Evolutionary conservation across 1,140 invertebrate genomes (phyloP), one percentile per base, ranked within the genome.

Genomic region (Drosophila rufa): DNA sequence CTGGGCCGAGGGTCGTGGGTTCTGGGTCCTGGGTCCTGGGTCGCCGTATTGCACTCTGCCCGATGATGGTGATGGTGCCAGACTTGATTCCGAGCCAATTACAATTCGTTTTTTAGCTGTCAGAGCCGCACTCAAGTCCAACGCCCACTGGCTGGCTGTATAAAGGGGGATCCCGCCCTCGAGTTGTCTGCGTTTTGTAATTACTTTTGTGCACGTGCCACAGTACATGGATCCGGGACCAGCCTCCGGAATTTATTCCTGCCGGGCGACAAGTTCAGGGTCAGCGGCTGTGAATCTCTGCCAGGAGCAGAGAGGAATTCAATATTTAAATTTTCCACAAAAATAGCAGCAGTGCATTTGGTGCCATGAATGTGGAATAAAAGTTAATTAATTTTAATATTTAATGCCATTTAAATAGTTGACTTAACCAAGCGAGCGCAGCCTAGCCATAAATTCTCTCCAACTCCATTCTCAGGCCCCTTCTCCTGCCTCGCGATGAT

Each of bases 201-300:
- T 86, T 85, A 85, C 82, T 78, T 86, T 82, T 85, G 61, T 67
- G 69, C 78, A 81, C 78, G 82, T 85, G 82, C 78, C 82, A 17
- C 67, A 55, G 56, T 68, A 55, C 45, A 51, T 55, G 67, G 30
- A 56, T 36, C 22, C 38, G 61, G 66, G 57, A 53, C 14, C 45
- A 36, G 55, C 43, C 51, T 62, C 56, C 76, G 36, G 51, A 77
- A 69, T 78, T 70, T 69, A 56, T 77, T 77, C 50, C 43, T 43
- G 61, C 76, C 71, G 19, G 15, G 33, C 46, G 33, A 46, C 82
- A 85, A 82, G 75, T 74, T 86, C 82, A 85, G 78, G 82, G 82
- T 85, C 82, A 80, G 57, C 27, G 69, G 46, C 61, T 40, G 22
- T 51, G 53, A 55, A 74, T 73, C 66, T 68, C 38, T 51, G 38